Conservation (phyloP, 2,113 vertebrate species). For the Coptodon bakossiorum region DNA sequence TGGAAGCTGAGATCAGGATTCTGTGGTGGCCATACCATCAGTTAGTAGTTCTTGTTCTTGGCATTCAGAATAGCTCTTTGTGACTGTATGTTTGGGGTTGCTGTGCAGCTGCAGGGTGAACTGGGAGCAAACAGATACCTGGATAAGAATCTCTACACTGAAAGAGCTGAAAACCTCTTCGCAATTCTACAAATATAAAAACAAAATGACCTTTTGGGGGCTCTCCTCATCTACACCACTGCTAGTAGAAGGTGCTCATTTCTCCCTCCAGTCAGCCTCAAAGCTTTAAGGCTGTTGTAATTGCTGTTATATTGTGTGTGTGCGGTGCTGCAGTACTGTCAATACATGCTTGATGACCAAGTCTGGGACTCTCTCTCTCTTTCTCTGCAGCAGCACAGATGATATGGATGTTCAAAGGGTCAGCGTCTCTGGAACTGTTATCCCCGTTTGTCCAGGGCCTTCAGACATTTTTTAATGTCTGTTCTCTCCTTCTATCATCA, state of each 20-base stretch:
- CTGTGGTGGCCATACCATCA: not conserved
- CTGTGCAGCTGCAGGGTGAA: not conserved
- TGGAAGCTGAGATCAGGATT: not conserved
- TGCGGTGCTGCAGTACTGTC: conserved; percentile 53
- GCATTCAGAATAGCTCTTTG: not conserved
- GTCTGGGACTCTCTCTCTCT: not conserved
- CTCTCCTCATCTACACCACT: not conserved
- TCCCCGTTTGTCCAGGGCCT: not conserved
- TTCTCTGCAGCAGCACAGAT: conserved; percentile 6
- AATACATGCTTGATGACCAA: conserved; percentile 43
- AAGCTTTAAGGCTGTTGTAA: conserved; percentile 19
- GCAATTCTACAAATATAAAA: not conserved
- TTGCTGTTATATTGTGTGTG: not conserved
- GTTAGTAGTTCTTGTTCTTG: not conserved
- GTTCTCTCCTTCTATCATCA: conserved; percentile 6
- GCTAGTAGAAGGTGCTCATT: not conserved
- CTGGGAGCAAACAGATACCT: not conserved
- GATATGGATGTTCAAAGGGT: conserved; percentile 22
- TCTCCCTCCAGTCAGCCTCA: not conserved
- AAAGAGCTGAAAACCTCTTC: not conserved
- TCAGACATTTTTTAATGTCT: not conserved
- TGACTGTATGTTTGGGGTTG: not conserved
- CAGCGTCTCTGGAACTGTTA: not conserved
- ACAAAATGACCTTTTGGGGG: not conserved
- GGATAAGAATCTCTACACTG: not conserved